phyloP scores from a whole-genome alignment of 2,113 vertebrate genomes.

The Apeltes quadracus region DNA sequence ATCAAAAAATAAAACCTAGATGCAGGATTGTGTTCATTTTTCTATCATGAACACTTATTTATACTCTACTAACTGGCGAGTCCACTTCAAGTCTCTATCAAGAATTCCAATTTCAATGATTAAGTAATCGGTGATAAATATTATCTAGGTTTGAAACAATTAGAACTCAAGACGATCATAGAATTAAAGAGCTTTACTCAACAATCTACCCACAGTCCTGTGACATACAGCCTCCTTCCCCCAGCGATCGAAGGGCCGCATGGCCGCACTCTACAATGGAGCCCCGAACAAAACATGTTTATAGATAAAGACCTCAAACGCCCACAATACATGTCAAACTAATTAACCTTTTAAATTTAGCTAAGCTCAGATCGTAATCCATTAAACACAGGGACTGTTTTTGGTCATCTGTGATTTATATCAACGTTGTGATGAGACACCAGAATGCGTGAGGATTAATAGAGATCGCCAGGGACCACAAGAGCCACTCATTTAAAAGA shows the following conservation, averaged over 20 bases:
- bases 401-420: conserved; percentile 42
- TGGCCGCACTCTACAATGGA: conserved; percentile 45
- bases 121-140: conserved; percentile 40
- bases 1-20: conserved; percentile 38
- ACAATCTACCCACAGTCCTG: conserved; percentile 32
- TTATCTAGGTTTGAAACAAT: conserved; percentile 36
- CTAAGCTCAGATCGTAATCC: conserved; percentile 54
- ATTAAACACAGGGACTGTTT: conserved; percentile 33
- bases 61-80: conserved; percentile 13
- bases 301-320: conserved; percentile 40
- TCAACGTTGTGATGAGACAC: conserved; percentile 15
- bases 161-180: conserved; percentile 29
- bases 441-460: conserved; percentile 13
- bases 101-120: conserved; percentile 42
- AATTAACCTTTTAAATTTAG: conserved; percentile 44
- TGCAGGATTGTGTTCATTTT: conserved; percentile 20
- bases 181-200: conserved; percentile 20
- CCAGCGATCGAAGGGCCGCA: conserved; percentile 30
- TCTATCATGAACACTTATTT: conserved; percentile 19
- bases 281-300: conserved; percentile 16
- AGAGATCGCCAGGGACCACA: conserved; percentile 3
- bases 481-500: neutral
- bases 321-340: conserved; percentile 37
- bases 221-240: conserved; percentile 22
- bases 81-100: conserved; percentile 37